A percentile compares a stretch with the other conserved stretches of the same genome.
Conservation (phyloP, 2,113 vertebrate genomes). For the Nannobrachium achirus region DNA sequence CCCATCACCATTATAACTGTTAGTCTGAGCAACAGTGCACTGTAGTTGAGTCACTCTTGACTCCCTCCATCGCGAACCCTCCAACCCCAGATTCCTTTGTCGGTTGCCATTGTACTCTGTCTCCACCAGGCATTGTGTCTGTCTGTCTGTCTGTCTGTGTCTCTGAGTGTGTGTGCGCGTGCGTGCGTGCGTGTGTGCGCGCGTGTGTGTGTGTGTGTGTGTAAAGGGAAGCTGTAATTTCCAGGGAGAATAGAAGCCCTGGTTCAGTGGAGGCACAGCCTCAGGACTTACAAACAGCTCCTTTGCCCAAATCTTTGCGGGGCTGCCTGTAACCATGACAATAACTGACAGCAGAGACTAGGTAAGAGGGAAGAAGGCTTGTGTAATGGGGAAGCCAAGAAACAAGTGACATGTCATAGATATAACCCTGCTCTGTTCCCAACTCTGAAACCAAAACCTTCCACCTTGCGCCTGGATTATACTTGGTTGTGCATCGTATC, state of each 20-base stretch:
- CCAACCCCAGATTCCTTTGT: slow-evolving; percentile 28
- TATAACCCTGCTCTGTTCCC: slow-evolving; percentile 8
- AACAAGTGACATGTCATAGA: slow-evolving; percentile 18
- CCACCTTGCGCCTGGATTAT: no score
- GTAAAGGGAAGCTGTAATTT: slow-evolving; percentile 50
- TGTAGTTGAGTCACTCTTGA: no score
- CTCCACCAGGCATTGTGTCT: slow-evolving; percentile 26
- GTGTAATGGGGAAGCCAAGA: slow-evolving; percentile 25
- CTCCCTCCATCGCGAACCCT: slow-evolving; percentile 15
- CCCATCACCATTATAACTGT: no score
- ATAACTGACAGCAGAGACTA: slow-evolving; percentile 51
- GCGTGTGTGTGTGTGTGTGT: not conserved
- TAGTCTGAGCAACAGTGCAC: no score
- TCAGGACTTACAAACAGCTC: slow-evolving; percentile 60
- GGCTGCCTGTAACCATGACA: slow-evolving; percentile 59
- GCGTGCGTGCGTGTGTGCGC: slow-evolving; percentile 6
- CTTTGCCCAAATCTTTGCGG: slow-evolving; percentile 55
- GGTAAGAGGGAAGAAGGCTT: not conserved
- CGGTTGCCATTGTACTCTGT: slow-evolving; percentile 36
- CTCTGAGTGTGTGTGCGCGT: not conserved
- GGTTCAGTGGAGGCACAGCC: slow-evolving; percentile 52
- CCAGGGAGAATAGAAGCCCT: slow-evolving; percentile 41
- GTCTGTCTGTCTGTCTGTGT: slow-evolving; percentile 16
- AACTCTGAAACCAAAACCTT: not conserved
- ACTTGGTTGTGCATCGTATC: no score